Conservation (phyloP, 2,888 invertebrate genomes). For the Eupithecia inturbata region DNA sequence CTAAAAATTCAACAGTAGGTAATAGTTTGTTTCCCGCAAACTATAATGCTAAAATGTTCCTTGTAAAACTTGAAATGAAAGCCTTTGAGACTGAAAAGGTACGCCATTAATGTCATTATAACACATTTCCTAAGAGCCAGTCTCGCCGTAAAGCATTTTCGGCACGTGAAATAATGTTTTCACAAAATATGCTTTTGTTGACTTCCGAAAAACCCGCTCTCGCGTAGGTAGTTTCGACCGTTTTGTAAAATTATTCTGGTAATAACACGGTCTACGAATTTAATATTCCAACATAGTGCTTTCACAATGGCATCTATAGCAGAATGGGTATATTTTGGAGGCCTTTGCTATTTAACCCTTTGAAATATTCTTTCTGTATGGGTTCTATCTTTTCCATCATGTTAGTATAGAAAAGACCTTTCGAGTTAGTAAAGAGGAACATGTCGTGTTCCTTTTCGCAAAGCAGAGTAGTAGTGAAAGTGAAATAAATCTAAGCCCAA, state of each 20-base stretch:
- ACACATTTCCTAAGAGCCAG: constrained; percentile 7
- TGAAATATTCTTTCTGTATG: not conserved
- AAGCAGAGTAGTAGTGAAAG: not conserved
- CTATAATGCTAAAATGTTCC: not conserved
- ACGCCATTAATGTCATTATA: constrained; percentile 18
- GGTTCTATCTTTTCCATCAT: not conserved
- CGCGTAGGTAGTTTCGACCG: constrained; percentile 5
- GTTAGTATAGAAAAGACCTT: not conserved
- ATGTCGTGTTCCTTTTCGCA: not conserved
- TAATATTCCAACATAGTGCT: constrained; percentile 22
- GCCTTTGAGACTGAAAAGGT: constrained; percentile 2
- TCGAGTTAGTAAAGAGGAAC: not conserved
- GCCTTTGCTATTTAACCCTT: constrained; percentile 1
- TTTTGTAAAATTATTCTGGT: constrained; percentile 24
- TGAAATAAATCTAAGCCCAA: not conserved
- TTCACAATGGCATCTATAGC: constrained; percentile 10
- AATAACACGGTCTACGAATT: constrained; percentile 16
- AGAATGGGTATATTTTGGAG: constrained; percentile 7
- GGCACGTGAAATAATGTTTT: constrained; percentile 33
- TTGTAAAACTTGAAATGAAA: not conserved
- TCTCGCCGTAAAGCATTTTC: constrained; percentile 31
- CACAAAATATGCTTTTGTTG: constrained; percentile 33
- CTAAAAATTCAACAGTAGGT: not conserved
- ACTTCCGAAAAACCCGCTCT: constrained; percentile 15
- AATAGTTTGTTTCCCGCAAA: not conserved